A percentile compares a stretch with the other conserved stretches of the same genome.
These are phyloP conservation scores for Oasisia sp. DNA, from an alignment of 2,888 invertebrate genomes.

Conservation along the genomic window DNA sequence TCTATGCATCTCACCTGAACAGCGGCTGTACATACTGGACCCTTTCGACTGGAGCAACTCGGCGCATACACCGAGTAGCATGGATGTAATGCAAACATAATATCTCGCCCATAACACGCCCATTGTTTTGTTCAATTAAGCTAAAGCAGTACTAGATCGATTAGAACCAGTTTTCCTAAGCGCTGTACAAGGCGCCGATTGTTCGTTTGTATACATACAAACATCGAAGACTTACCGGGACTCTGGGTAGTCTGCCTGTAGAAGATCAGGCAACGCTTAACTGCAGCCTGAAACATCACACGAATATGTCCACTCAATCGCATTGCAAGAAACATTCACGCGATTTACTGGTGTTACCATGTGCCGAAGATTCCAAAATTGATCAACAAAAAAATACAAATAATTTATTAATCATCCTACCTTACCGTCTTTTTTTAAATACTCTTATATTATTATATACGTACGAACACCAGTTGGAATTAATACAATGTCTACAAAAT, in stretches of 20 bases:
- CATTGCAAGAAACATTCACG: neutral
- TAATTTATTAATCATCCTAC: neutral
- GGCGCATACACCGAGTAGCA: neutral
- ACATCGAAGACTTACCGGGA: slow-evolving; percentile 7
- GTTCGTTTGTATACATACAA: neutral
- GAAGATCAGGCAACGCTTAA: neutral
- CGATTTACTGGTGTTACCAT: too few species aligned
- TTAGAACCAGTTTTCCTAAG: neutral
- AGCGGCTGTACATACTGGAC: neutral
- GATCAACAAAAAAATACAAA: neutral
- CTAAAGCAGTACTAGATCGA: neutral
- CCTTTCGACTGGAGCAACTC: neutral
- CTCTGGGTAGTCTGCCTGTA: neutral
- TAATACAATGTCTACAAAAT: neutral
- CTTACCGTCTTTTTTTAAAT: neutral
- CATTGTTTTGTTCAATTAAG: neutral
- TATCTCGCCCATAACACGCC: neutral
- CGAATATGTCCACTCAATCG: neutral
- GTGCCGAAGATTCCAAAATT: too few species aligned
- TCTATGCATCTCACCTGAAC: neutral
- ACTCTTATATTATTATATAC: neutral
- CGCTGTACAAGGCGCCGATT: neutral
- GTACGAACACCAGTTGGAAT: neutral
- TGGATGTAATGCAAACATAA: neutral
- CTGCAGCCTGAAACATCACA: neutral